Evolutionary conservation across 2,888 invertebrate species (phyloP).

Genomic region (Muscina levida): DNA sequence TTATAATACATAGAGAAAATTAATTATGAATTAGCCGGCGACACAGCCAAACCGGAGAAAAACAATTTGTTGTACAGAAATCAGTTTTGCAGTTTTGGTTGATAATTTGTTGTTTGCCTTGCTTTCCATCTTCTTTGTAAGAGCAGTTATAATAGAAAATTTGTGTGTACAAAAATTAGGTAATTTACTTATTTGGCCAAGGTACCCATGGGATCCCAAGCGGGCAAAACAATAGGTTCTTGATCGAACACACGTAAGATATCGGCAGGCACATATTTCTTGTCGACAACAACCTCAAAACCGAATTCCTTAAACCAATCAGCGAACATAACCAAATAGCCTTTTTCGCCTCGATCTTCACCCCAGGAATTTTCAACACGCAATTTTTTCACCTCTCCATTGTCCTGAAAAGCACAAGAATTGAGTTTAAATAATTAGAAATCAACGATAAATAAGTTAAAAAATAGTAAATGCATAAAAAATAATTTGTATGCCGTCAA

Average conservation of each 20-base stretch:
- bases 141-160: constrained; percentile 43
- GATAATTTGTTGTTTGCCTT: constrained; percentile 11
- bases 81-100: constrained; percentile 25
- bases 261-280: constrained; percentile 87
- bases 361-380: constrained; percentile 96
- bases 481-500: too few species aligned
- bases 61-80: constrained; percentile 3
- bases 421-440: too few species aligned
- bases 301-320: constrained; percentile 95
- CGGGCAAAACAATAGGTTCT: constrained; percentile 89
- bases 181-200: constrained; percentile 81
- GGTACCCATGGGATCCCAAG: constrained; percentile 97
- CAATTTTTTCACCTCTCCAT: constrained; percentile 86
- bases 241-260: constrained; percentile 89
- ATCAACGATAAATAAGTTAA: too few species aligned
- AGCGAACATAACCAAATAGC: constrained; percentile 89
- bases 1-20: constrained; percentile 45
- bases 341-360: constrained; percentile 92
- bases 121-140: constrained; percentile 8
- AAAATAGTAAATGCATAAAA: too few species aligned
- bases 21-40: constrained; percentile 60
- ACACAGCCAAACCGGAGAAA: constrained; percentile 14
- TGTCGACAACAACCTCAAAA: constrained; percentile 93
- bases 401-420: constrained; percentile 81
- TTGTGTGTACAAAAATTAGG: constrained; percentile 39